Evolutionary conservation across 2,797 vertebrate genomes (phyloP).

Genomic region (Varecia variegata): DNA sequence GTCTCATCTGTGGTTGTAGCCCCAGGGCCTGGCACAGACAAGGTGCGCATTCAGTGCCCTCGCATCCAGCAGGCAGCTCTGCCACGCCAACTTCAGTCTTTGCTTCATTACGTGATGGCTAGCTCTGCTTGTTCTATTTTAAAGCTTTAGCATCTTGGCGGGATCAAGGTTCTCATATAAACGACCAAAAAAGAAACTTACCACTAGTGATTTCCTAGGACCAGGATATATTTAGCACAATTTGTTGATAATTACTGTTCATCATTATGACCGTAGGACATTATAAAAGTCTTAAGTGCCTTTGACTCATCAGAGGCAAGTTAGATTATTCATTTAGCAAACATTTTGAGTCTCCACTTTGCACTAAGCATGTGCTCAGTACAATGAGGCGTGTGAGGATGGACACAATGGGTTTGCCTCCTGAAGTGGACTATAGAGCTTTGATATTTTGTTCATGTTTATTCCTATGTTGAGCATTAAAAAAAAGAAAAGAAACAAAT

Average conservation of each 20-base stretch:
- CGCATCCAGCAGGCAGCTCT: not conserved
- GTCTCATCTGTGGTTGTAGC: not conserved
- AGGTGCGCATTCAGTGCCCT: not conserved
- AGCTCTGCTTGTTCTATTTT: not conserved
- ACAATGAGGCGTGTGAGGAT: not conserved
- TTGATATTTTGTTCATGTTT: not conserved
- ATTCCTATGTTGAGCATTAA: not conserved
- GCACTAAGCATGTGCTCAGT: not conserved
- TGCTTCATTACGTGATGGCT: not conserved
- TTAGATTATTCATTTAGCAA: slow-evolving; percentile 56
- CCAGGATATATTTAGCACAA: slow-evolving; percentile 45
- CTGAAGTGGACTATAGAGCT: not conserved
- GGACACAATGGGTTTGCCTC: not conserved
- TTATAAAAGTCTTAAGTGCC: slow-evolving; percentile 41
- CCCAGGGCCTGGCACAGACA: too few relatives aligned
- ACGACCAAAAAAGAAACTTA: not conserved
- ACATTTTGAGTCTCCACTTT: not conserved
- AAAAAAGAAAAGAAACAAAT: not conserved
- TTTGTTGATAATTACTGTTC: slow-evolving; percentile 15
- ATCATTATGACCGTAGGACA: slow-evolving; percentile 23
- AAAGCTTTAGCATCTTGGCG: not conserved
- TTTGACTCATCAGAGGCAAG: slow-evolving; percentile 53
- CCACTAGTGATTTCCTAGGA: not conserved
- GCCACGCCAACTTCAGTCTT: not conserved
- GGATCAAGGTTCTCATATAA: not conserved